Conservation (phyloP, 2,888 invertebrate species). For the Rhabditoides inermis region DNA sequence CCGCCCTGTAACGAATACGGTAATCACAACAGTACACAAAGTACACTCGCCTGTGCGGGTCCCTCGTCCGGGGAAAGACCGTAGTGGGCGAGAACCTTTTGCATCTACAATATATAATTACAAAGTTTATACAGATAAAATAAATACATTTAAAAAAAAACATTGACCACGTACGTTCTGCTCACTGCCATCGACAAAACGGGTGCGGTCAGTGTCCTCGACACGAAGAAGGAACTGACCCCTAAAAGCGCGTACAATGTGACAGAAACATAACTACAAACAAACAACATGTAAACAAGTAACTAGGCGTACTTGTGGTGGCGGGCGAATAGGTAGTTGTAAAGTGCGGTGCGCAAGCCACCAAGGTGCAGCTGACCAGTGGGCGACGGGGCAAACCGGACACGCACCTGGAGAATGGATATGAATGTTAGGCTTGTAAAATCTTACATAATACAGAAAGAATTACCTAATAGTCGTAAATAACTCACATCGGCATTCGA, state of each 20-base stretch:
- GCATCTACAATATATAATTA: constrained; percentile 47
- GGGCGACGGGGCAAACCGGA: constrained; percentile 91
- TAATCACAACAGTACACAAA: too few species aligned
- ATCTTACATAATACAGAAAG: too few species aligned
- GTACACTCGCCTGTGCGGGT: constrained; percentile 14
- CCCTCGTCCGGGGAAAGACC: constrained; percentile 60
- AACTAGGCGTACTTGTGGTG: constrained; percentile 60
- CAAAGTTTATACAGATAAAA: too few species aligned
- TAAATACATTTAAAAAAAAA: too few species aligned
- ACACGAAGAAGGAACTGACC: constrained; percentile 84
- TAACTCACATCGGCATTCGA: too few species aligned
- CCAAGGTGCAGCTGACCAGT: constrained; percentile 87
- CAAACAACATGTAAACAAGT: too few species aligned
- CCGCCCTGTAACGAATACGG: too few species aligned
- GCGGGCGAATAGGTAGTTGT: constrained; percentile 84
- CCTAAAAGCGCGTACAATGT: not conserved
- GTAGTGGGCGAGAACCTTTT: constrained; percentile 67
- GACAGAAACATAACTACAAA: too few species aligned
- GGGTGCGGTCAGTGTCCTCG: constrained; percentile 78
- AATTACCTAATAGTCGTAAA: too few species aligned
- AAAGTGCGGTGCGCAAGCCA: constrained; percentile 84
- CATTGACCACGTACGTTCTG: constrained; percentile 62
- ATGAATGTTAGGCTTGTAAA: too few species aligned
- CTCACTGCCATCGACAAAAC: constrained; percentile 72
- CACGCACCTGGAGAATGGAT: constrained; percentile 58